These are phyloP conservation scores for Dromiciops gliroides DNA, from an alignment of 2,113 vertebrate species.

Conservation along the genomic window DNA sequence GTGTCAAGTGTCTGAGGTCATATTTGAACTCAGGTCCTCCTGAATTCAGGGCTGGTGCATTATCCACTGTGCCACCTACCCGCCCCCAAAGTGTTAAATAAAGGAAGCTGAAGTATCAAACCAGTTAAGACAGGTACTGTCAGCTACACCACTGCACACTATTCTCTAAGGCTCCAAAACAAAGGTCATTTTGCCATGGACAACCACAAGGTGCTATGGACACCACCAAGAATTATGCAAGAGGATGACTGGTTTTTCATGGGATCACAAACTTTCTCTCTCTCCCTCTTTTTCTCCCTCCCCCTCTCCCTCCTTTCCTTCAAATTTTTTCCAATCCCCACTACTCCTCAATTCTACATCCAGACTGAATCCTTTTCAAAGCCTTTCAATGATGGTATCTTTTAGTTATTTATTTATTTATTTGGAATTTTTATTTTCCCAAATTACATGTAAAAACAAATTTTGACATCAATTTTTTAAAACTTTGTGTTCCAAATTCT, in stretches of 20 bases:
- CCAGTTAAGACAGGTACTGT: neutral
- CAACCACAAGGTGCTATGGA: neutral
- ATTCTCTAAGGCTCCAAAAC: neutral
- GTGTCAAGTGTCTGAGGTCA: no score
- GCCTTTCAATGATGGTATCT: neutral
- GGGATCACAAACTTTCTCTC: neutral
- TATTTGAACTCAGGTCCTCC: no score
- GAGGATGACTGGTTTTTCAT: neutral
- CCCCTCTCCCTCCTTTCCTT: no score
- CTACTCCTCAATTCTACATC: neutral
- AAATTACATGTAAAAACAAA: no score
- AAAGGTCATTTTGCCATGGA: neutral
- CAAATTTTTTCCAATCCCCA: neutral
- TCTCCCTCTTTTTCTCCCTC: no score
- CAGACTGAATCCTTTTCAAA: neutral
- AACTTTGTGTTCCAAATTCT: neutral
- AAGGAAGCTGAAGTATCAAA: slow-evolving; percentile 20
- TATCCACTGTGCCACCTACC: no score
- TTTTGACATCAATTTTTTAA: no score
- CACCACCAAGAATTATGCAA: neutral
- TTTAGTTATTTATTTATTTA: no score
- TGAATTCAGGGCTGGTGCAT: no score
- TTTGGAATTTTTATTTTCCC: no score
- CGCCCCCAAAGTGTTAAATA: slow-evolving; percentile 23
- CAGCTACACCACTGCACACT: neutral